Base-by-base conservation (phyloP, 2,113 vertebrate genomes). In the Melanostigma gelatinosum region DNA sequence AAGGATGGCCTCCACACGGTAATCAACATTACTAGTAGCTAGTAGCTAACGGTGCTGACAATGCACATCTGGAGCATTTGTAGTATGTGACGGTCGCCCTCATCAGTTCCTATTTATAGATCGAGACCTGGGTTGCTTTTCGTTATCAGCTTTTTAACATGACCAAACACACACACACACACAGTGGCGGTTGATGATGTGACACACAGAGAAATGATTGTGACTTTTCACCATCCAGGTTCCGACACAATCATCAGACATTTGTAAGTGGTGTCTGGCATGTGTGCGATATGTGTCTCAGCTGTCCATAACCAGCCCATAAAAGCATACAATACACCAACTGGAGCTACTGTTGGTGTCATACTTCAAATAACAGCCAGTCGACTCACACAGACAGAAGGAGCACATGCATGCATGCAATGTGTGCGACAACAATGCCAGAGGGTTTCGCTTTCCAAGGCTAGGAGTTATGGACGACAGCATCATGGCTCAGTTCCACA, bases 291-390 rank as follows among this genome's bases (percentile, higher is more conserved):
- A 75, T 38, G 6, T 20, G 13, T 24, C 8, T 79, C 79, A 78
- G 24, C 74, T 79, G 60, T 80, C 50, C 67, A 40, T 67, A 13
- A 42, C 18, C 52, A 36, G 44, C 40, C 79, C 58, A 62, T 77
- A 73, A 72, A 89, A 76, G 50, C 40, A 27, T 12, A 65, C 18
- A 52, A 55, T 34, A 34, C 40, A 52, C 34, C 63, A 24, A 15
- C 62, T 74, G 54, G 68, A 24, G 75, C 86, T 93, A 87, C 87
- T 89, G 80, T 79, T 84, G 77, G 82, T 67, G 55, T 79, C 84
- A 81, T 72, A 13, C 77, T 79, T 86, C 20, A 61, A 48, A 88
- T 71, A 71, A 48, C 68, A 62, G 70, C 61, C 63, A 50, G 52
- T 48, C 34, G 62, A 62, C 62, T 22, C 75, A 50, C 58, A 79